Conservation (phyloP, 2,113 vertebrate species). For the Phodopus roborovskii region DNA sequence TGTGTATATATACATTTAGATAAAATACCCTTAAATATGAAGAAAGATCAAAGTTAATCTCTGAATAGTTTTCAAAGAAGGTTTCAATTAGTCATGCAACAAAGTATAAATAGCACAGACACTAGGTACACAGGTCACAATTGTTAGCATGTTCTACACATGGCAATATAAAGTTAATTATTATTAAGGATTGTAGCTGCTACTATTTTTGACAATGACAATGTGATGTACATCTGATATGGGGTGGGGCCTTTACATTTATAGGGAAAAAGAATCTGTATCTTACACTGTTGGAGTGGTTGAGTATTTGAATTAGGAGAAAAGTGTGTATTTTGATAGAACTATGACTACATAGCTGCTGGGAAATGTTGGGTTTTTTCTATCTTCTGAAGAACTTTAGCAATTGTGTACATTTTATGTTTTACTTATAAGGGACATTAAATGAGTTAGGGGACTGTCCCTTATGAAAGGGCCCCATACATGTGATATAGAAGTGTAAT, state of each 20-base stretch:
- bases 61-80: background rate
- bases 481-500: background rate
- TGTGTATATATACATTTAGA: background rate
- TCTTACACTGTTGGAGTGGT: background rate
- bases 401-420: background rate
- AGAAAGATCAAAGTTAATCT: background rate
- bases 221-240: too few species aligned
- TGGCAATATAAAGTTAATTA: background rate
- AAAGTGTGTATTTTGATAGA: background rate
- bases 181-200: background rate
- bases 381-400: background rate
- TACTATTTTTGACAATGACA: background rate
- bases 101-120: background rate
- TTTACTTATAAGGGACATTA: background rate
- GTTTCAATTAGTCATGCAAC: background rate
- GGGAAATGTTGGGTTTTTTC: background rate
- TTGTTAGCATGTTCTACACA: background rate
- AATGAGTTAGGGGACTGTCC: background rate
- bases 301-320: background rate
- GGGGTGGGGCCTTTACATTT: background rate
- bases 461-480: background rate
- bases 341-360: background rate
- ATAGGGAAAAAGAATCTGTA: background rate
- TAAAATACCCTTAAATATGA: background rate
- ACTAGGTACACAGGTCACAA: background rate